Evolutionary conservation across 2,113 vertebrate species (phyloP).

Genomic region (Leucosticte australis): DNA sequence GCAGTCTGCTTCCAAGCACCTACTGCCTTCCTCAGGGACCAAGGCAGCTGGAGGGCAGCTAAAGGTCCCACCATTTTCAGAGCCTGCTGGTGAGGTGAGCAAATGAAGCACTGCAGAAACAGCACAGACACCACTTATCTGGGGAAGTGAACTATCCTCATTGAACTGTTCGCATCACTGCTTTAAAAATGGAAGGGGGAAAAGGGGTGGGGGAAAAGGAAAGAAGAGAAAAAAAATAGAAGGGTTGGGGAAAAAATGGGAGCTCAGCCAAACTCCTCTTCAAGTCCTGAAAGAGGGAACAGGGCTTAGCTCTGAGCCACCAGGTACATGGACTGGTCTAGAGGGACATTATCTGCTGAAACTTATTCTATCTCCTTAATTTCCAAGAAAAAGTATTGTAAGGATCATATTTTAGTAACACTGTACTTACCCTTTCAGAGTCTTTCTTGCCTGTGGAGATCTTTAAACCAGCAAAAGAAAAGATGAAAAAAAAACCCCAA

Average conservation of each 20-base stretch:
- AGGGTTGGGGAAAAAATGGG: rapidly evolving
- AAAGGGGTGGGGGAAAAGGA: rapidly evolving
- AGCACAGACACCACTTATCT: not conserved
- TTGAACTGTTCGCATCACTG: not conserved
- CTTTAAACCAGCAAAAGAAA: not conserved
- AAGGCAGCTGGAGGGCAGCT: not conserved
- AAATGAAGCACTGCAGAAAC: not conserved
- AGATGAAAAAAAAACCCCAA: not conserved
- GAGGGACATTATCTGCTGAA: not conserved
- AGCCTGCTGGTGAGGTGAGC: not conserved
- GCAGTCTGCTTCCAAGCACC: not conserved
- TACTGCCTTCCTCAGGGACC: not conserved
- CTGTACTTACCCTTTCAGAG: not conserved
- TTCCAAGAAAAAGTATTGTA: not conserved
- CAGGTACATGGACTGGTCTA: not conserved
- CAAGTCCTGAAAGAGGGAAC: not conserved
- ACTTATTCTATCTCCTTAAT: not conserved
- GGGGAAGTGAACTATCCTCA: not conserved
- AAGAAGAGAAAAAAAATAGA: not conserved
- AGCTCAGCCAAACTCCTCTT: not conserved
- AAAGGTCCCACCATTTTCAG: not conserved
- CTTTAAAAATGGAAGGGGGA: not conserved
- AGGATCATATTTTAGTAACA: not conserved
- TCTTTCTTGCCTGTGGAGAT: not conserved
- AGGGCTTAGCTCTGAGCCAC: not conserved